phyloP scores from a whole-genome alignment of 2,888 invertebrate genomes.

The Apodemia duryi region DNA sequence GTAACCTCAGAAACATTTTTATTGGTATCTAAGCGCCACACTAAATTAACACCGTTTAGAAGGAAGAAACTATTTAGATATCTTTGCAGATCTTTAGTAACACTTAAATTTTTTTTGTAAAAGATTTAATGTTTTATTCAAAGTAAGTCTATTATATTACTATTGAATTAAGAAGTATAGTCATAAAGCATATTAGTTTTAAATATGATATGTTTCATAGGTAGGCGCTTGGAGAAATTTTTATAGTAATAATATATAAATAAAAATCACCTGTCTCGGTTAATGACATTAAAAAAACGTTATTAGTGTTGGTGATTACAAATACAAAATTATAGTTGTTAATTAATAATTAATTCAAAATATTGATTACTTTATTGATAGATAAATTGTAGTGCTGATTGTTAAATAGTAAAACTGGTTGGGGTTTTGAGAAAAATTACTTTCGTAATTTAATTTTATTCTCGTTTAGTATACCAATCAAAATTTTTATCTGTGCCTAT shows the following conservation, averaged over 20 bases:
- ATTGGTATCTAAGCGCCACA: conserved; percentile 63
- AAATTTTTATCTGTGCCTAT: too few relatives aligned
- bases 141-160: background rate
- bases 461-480: too few relatives aligned
- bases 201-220: background rate
- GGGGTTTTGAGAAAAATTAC: background rate
- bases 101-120: conserved; percentile 4
- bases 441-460: background rate
- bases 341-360: too few relatives aligned
- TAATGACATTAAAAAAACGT: too few relatives aligned
- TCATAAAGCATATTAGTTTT: background rate
- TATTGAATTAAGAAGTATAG: background rate
- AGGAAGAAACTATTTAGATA: conserved; percentile 10
- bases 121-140: background rate
- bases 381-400: background rate
- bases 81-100: conserved; percentile 13
- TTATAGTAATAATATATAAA: too few relatives aligned
- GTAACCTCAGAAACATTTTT: conserved; percentile 65
- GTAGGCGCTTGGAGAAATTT: too few relatives aligned
- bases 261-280: too few relatives aligned
- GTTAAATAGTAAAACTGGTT: background rate
- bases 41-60: conserved; percentile 28
- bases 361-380: too few relatives aligned
- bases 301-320: too few relatives aligned
- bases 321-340: too few relatives aligned